Evolutionary conservation across 2,113 vertebrate species (phyloP), one percentile per base, ranked within the genome.

Genomic region (Potamarius usumacintae): DNA sequence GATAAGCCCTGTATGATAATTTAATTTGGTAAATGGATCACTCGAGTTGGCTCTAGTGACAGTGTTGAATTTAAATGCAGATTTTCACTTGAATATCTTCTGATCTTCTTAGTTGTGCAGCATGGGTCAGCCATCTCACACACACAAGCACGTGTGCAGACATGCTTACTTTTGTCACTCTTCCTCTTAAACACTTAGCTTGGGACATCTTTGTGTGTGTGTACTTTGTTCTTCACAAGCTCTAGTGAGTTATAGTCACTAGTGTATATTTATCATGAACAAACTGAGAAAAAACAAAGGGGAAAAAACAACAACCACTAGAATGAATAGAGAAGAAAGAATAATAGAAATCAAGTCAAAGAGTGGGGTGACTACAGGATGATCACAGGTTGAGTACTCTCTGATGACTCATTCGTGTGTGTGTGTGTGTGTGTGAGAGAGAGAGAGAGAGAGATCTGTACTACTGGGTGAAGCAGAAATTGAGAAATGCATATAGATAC

Each of bases 1-100:
- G 72, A 77, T 63, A 78, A 63, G 34, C 53, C 18, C 22, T 58
- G 84, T 62, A 78, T 85, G 74, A 86, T 86, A 6, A 53, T 79
- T 86, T 86, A 4, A 65, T 79, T 86, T 86, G 11, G 60, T 62
- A 79, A 86, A 67, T 67, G 48, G 60, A 86, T 65, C 62, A 55
- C 18, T 34, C 53, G n/a, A 57, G 52, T 25, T 34, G 7, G 82
- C 42, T 48, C 27, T 4, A 69, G 7, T 15, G 15, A 57, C 65
- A 18, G 42, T 34, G 42, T n/a, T 57, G 76, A 53, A 53, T 65
- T 60, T 79, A 25, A 69, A 86, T 78, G 17, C 5, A 53, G 69
- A 11, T 22, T 85, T 10, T 17, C 25, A 1, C 48, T 67, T 52
- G 11, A 50, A 25, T 52, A 63, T 76, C 71, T 77, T 52, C 15